Evolutionary conservation across 2,113 vertebrate species (phyloP).

Genomic region (Labeo catla): DNA sequence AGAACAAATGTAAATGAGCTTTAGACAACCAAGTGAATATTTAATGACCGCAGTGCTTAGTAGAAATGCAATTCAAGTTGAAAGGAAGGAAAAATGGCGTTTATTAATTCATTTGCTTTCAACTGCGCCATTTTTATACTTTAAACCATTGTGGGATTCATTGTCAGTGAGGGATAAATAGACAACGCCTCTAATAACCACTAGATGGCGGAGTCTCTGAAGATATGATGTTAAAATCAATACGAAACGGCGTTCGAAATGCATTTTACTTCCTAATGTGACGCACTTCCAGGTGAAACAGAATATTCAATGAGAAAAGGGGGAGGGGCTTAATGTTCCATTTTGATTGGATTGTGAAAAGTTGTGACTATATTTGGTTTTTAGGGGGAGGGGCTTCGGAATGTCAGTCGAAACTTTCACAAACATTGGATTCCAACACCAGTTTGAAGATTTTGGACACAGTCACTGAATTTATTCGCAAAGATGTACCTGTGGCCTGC

Average conservation of each 20-base stretch:
- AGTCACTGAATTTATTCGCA: neutral
- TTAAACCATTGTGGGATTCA: neutral
- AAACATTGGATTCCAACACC: neutral
- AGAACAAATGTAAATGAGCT: neutral
- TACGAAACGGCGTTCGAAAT: neutral
- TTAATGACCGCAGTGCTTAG: neutral
- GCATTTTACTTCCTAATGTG: neutral
- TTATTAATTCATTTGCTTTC: neutral
- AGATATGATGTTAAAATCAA: neutral
- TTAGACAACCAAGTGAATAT: neutral
- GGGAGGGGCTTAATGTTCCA: neutral
- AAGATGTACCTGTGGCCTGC: neutral
- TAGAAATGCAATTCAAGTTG: neutral
- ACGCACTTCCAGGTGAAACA: neutral
- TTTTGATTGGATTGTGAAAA: neutral
- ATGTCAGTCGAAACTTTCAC: neutral
- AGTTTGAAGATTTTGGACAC: neutral
- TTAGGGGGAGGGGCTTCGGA: neutral
- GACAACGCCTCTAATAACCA: neutral
- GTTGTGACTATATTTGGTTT: neutral
- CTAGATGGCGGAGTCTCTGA: neutral
- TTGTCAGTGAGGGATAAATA: neutral
- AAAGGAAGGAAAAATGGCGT: neutral
- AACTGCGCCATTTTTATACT: neutral
- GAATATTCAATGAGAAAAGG: neutral